A percentile compares a stretch with the other conserved stretches of the same genome.
phyloP scores from a whole-genome alignment of 1,140 invertebrate species.

The Heliconius congener region DNA sequence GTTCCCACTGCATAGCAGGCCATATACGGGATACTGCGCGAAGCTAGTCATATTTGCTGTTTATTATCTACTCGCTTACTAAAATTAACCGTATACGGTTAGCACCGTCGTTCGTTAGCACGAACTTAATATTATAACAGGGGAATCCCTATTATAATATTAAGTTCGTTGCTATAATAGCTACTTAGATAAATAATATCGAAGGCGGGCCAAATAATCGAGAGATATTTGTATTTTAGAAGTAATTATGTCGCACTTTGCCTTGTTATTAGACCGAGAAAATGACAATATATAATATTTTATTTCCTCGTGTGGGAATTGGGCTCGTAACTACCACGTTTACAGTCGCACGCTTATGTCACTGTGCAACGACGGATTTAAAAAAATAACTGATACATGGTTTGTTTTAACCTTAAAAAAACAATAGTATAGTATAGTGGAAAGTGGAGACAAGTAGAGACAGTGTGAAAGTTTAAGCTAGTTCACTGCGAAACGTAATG shows the following conservation, averaged over 20 bases:
- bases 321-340: too few species aligned
- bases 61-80: background rate
- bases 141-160: background rate
- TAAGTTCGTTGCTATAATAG: background rate
- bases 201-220: background rate
- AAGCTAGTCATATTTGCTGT: background rate
- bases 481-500: slow-evolving; percentile 18
- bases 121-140: too few species aligned
- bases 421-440: slow-evolving; percentile 7
- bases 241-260: too few species aligned
- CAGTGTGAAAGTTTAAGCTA: slow-evolving; percentile 17
- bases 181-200: background rate
- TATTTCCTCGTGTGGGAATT: too few species aligned
- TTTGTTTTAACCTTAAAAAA: slow-evolving; percentile 7
- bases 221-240: too few species aligned
- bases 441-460: slow-evolving; percentile 14
- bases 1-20: too few species aligned
- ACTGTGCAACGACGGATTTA: too few species aligned
- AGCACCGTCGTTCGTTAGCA: background rate
- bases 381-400: too few species aligned
- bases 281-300: too few species aligned
- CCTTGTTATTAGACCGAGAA: too few species aligned
- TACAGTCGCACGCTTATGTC: too few species aligned
- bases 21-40: too few species aligned
- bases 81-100: background rate